Evolutionary conservation across 2,113 vertebrate species (phyloP).

Genomic region (Eonycteris spelaea): DNA sequence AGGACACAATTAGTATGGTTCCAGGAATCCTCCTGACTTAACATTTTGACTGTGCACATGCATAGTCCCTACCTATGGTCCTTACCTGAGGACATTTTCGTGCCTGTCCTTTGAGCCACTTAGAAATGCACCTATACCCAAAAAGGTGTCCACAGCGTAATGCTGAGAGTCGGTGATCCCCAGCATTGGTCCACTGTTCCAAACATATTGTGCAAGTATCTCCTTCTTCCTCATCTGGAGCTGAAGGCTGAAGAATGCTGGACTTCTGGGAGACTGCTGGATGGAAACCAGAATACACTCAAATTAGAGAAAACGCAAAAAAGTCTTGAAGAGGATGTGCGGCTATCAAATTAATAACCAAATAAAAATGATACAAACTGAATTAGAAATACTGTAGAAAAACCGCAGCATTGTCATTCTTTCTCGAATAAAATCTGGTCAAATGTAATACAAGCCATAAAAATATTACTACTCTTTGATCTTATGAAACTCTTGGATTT

Average conservation of each 20-base stretch:
- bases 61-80: background rate
- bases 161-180: conserved; percentile 90
- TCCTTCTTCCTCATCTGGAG: conserved; percentile 86
- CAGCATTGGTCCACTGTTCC: conserved; percentile 94
- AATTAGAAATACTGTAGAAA: background rate
- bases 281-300: background rate
- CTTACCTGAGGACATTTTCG: conserved; percentile 96
- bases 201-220: conserved; percentile 95
- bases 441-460: background rate
- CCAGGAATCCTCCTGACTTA: background rate
- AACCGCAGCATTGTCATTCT: background rate
- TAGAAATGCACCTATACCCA: conserved; percentile 92
- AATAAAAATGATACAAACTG: background rate
- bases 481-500: background rate
- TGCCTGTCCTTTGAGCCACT: conserved; percentile 90
- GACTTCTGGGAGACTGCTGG: conserved; percentile 52
- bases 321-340: background rate
- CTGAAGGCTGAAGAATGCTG: background rate
- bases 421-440: background rate
- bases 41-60: background rate
- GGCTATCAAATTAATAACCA: background rate
- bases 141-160: conserved; percentile 97
- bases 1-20: background rate
- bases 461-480: background rate
- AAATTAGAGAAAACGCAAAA: background rate